A percentile compares a stretch with the other conserved stretches of the same genome.
phyloP scores from a whole-genome alignment of 2,888 invertebrate species.

The Calliopum simillimum region DNA sequence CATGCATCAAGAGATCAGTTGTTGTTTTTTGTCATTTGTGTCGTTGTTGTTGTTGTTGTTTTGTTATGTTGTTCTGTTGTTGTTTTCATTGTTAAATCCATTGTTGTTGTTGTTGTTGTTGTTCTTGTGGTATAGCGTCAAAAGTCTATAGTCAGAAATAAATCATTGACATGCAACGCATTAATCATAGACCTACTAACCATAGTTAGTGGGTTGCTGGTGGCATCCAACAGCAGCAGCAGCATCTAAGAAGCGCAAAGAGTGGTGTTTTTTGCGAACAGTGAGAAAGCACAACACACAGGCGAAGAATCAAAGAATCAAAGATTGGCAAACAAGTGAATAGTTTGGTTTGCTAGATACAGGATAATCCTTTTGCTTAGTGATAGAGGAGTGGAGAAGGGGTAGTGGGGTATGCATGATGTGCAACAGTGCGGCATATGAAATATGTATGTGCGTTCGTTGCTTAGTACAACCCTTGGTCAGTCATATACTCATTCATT shows the following conservation, averaged over 20 bases:
- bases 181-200: slow-evolving; percentile 27
- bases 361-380: too few relatives aligned
- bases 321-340: too few relatives aligned
- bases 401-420: neutral
- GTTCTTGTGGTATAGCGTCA: slow-evolving; percentile 14
- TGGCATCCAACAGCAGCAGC: too few relatives aligned
- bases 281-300: too few relatives aligned
- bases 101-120: neutral
- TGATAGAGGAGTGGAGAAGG: too few relatives aligned
- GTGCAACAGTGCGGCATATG: slow-evolving; percentile 14
- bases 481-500: slow-evolving; percentile 4
- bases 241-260: too few relatives aligned
- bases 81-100: neutral
- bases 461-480: neutral
- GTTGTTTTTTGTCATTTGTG: slow-evolving; percentile 12
- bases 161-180: slow-evolving; percentile 31
- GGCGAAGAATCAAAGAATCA: too few relatives aligned
- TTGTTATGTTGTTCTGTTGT: neutral
- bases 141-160: slow-evolving; percentile 27
- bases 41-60: neutral
- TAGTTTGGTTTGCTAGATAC: too few relatives aligned
- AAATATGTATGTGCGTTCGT: neutral
- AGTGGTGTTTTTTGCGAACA: too few relatives aligned
- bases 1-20: slow-evolving; percentile 19
- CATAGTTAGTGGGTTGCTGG: slow-evolving; percentile 13